phyloP scores from a whole-genome alignment of 2,888 invertebrate genomes.

The Antitype chi region DNA sequence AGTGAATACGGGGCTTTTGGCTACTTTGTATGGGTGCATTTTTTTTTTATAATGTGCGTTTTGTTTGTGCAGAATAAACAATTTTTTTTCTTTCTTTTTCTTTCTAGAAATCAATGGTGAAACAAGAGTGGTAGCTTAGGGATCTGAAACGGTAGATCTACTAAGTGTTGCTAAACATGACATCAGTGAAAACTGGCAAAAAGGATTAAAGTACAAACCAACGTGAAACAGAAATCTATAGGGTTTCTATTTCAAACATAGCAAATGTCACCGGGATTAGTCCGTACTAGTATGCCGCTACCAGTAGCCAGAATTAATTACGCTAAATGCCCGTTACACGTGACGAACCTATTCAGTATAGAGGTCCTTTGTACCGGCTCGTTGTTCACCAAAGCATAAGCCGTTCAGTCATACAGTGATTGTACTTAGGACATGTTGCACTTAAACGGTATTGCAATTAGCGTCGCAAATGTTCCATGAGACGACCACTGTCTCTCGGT shows the following conservation, averaged over 20 bases:
- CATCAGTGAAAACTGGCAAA: background rate
- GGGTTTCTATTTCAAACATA: background rate
- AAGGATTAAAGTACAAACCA: slow-evolving; percentile 18
- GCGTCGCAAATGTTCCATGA: slow-evolving; percentile 42
- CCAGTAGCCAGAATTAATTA: slow-evolving; percentile 34
- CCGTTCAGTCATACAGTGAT: slow-evolving; percentile 41
- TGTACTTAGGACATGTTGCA: slow-evolving; percentile 56
- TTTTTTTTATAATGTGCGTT: no score
- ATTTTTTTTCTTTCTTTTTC: no score
- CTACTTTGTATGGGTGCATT: no score
- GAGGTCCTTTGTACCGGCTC: slow-evolving; percentile 40
- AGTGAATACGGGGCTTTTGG: no score
- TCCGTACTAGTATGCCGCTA: slow-evolving; percentile 19
- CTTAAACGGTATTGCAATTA: slow-evolving; percentile 52
- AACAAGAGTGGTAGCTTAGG: background rate
- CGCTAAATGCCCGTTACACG: slow-evolving; percentile 34
- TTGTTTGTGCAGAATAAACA: no score
- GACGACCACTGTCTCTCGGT: slow-evolving; percentile 26
- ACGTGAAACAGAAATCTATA: no score
- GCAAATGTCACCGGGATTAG: slow-evolving; percentile 28
- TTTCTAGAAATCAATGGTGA: background rate
- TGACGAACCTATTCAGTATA: slow-evolving; percentile 34
- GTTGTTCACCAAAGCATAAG: slow-evolving; percentile 43
- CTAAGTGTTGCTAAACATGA: background rate
- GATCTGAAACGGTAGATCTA: no score